A percentile compares a stretch with the other conserved stretches of the same genome.
Evolutionary conservation across 2,888 invertebrate species (phyloP).

Genomic region (Spilosoma lubricipeda): DNA sequence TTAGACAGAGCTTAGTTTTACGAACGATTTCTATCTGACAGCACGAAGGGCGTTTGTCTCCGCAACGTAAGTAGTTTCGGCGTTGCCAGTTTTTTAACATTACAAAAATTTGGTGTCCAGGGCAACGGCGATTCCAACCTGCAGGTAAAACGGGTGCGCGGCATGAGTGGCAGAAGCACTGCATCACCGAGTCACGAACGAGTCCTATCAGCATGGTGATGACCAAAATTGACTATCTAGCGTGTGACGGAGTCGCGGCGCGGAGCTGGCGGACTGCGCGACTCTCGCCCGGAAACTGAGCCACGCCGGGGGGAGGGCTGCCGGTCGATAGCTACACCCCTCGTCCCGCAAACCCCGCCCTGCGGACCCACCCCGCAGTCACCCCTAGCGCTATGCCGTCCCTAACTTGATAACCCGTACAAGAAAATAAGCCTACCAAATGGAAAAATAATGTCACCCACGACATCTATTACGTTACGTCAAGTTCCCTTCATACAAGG

Average conservation of each 20-base stretch:
- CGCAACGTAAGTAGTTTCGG: constrained; percentile 63
- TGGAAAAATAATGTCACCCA: constrained; percentile 83
- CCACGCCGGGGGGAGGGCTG: constrained; percentile 85
- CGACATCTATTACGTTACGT: constrained; percentile 69
- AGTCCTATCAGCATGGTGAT: constrained; percentile 94
- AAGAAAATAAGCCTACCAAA: constrained; percentile 85
- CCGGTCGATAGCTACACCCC: constrained; percentile 87
- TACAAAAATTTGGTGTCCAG: constrained; percentile 41
- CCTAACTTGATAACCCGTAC: constrained; percentile 84
- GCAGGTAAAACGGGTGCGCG: constrained; percentile 92
- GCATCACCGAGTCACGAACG: constrained; percentile 96
- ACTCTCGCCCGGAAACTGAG: constrained; percentile 87
- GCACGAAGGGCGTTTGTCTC: constrained; percentile 66
- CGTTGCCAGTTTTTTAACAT: constrained; percentile 59
- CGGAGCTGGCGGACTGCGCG: constrained; percentile 87
- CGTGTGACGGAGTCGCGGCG: constrained; percentile 81
- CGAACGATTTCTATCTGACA: constrained; percentile 36
- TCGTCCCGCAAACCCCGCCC: constrained; percentile 75
- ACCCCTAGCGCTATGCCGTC: constrained; percentile 76
- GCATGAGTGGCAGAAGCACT: constrained; percentile 97
- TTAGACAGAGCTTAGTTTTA: constrained; percentile 16
- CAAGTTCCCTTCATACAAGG: constrained; percentile 52
- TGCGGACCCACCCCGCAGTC: constrained; percentile 77
- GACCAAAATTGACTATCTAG: constrained; percentile 82
- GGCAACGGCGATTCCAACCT: constrained; percentile 85